Evolutionary conservation across 2,113 vertebrate species (phyloP).

Genomic region (Notechis scutatus): DNA sequence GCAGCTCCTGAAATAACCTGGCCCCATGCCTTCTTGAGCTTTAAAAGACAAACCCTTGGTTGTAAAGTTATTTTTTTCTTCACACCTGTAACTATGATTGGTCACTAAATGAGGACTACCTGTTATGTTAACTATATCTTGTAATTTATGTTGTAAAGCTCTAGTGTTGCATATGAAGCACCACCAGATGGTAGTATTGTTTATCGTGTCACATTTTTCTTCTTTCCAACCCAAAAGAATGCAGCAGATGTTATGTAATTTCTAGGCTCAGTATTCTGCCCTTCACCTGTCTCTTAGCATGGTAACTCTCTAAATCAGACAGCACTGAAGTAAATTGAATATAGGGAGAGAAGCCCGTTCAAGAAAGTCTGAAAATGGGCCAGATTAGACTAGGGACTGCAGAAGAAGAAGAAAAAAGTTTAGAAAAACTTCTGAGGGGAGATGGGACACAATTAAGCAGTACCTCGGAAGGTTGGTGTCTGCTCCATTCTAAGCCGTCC

Average conservation of each 20-base stretch:
- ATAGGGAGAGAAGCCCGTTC: neutral
- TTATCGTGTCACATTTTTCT: neutral
- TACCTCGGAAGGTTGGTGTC: neutral
- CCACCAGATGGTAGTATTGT: conserved; percentile 3
- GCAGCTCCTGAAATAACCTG: neutral
- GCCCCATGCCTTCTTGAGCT: neutral
- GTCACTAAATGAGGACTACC: neutral
- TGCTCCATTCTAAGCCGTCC: neutral
- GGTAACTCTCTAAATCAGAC: neutral
- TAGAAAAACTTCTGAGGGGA: neutral
- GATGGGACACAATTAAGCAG: neutral
- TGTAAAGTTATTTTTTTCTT: neutral
- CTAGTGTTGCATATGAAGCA: neutral
- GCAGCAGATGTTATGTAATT: neutral
- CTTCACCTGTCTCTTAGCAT: neutral
- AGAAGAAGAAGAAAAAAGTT: neutral
- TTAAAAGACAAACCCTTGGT: neutral
- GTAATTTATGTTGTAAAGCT: neutral
- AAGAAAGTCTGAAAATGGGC: neutral
- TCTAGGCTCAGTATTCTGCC: neutral
- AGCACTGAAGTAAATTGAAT: neutral
- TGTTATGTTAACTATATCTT: neutral
- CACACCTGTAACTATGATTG: neutral
- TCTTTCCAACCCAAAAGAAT: neutral
- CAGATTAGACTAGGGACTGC: neutral